Base-by-base conservation (phyloP, 2,113 vertebrate genomes). In the Leptobrachium ailaonicum region DNA sequence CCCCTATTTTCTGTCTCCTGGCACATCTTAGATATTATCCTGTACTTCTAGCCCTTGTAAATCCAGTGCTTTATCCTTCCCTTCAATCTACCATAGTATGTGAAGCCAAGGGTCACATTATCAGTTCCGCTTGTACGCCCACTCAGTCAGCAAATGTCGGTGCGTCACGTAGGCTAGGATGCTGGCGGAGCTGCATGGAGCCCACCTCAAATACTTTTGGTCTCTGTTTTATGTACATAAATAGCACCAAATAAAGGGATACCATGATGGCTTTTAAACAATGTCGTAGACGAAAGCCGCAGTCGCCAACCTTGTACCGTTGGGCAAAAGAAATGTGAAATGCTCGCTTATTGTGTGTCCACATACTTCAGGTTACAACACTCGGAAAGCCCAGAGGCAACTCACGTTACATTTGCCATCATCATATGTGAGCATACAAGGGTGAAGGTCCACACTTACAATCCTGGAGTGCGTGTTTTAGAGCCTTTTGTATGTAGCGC, bases 111-210 rank as follows among this genome's bases (percentile, higher is more conserved):
- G n/a, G n/a, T 50, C 79, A 75, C 75, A 69, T 53, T 62, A 20
- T 68, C 47, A 74, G 68, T 68, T 68, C 71, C 78, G 68, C 72
- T 75, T 81, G 71, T 81, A 81, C 69, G 72, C 79, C 74, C 72
- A 12, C 73, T 45, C 11, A 41, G 63, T 66, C 58, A 40, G 69
- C 45, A 56, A 14, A 58, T 13, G 20, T 56, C 62, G 79, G n/a
- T 42, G 6, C 62, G 60, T 41, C 53, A 11, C 62, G 9, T 56
- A 13, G 62, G 40, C 64, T 75, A 14, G 74, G 62, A 69, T 74
- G 71, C 50, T 71, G 63, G 43, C 54, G 42, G 10, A 13, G 2
- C 10, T 58, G 56, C 62, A 47, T 47, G 32, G 44, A 71, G 60
- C 20, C 13, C 20, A 32, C 11, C 41, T 60, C 43, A 12, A 80